Evolutionary conservation across 2,113 vertebrate genomes (phyloP).

Genomic region (Ictidomys tridecemlineatus): DNA sequence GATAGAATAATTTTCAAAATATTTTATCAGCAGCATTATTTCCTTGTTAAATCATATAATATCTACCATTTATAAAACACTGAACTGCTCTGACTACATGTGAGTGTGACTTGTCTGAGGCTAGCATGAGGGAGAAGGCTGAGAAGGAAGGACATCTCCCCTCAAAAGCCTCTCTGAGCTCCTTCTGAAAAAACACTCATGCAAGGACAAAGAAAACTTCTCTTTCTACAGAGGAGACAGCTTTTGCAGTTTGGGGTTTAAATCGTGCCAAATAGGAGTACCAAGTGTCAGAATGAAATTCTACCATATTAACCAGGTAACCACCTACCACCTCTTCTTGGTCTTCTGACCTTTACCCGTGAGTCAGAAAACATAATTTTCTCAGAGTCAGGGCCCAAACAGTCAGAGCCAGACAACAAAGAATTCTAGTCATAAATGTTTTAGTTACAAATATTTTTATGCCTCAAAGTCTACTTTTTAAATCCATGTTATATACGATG

Average conservation of each 20-base stretch:
- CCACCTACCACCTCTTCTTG: not conserved
- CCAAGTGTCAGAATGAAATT: not conserved
- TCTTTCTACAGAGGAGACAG: not conserved
- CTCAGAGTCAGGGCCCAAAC: conserved; percentile 14
- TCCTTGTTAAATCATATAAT: not conserved
- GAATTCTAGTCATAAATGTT: not conserved
- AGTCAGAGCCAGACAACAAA: conserved; percentile 40
- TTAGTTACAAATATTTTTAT: not conserved
- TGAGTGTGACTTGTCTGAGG: not conserved
- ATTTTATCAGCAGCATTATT: not conserved
- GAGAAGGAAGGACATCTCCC: not conserved
- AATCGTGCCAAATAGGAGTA: not conserved
- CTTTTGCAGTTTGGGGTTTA: not conserved
- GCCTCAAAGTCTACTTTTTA: not conserved
- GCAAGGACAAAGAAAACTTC: not conserved
- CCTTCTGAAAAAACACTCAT: not conserved
- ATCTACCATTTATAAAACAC: conserved; percentile 11
- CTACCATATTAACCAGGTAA: not conserved
- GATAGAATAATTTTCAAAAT: not conserved
- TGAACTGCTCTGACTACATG: not conserved
- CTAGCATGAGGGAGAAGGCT: not conserved
- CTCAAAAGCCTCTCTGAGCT: not conserved
- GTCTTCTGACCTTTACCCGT: not conserved
- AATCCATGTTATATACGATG: not conserved
- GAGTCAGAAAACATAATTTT: conserved; percentile 42